A percentile compares a stretch with the other conserved stretches of the same genome.
Evolutionary conservation across 2,113 vertebrate genomes (phyloP).

Genomic region (Microtus pennsylvanicus): DNA sequence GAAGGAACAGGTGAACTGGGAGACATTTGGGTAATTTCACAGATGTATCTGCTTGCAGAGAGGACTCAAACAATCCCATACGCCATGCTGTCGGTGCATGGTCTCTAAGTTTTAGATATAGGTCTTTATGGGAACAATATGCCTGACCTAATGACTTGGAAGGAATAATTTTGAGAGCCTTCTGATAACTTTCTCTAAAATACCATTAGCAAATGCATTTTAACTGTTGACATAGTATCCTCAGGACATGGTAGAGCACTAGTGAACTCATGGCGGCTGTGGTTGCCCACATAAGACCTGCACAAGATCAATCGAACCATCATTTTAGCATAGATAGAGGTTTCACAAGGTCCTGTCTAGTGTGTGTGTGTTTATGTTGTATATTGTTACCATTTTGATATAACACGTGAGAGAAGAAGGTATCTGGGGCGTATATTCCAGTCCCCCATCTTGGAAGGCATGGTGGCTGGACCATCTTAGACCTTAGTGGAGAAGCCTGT

Average conservation of each 20-base stretch:
- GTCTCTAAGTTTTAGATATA: neutral
- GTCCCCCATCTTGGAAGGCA: neutral
- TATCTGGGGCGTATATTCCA: neutral
- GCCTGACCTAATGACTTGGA: neutral
- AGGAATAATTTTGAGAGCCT: neutral
- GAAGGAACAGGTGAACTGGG: neutral
- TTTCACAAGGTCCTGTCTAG: neutral
- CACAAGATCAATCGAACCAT: neutral
- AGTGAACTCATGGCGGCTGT: neutral
- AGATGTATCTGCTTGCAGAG: neutral
- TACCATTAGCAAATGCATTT: neutral
- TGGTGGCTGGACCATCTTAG: neutral
- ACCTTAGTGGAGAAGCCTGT: neutral
- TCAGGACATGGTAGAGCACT: neutral
- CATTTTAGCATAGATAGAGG: neutral
- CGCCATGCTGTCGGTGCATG: neutral
- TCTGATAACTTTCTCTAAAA: neutral
- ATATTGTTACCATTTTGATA: neutral
- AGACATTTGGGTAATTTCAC: neutral
- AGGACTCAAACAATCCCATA: neutral
- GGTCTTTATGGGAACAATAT: neutral
- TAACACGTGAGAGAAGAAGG: neutral
- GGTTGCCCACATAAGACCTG: neutral
- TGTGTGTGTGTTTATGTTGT: neutral
- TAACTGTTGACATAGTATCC: neutral